Conservation (phyloP, 2,797 vertebrate species). For the Anas flavirostris region DNA sequence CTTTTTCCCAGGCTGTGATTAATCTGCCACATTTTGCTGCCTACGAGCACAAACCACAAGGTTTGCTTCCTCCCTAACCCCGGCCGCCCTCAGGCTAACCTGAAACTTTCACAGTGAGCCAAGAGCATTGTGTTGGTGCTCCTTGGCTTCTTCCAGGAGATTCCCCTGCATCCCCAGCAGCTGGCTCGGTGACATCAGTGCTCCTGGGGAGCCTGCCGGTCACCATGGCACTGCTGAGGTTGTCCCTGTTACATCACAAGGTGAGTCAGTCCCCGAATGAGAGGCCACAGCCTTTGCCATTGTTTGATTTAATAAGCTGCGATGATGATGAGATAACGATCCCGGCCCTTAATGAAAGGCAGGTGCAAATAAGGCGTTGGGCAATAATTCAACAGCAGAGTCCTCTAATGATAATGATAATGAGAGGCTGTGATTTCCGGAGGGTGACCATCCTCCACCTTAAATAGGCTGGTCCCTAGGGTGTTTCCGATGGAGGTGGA, state of each 20-base stretch:
- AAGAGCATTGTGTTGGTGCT: not conserved
- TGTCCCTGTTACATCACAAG: constrained; percentile 17
- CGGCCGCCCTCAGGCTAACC: not conserved
- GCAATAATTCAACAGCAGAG: constrained; percentile 20
- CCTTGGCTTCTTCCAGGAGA: not conserved
- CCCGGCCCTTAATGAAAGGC: constrained; percentile 45
- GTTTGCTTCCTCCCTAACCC: not conserved
- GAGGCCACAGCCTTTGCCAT: constrained; percentile 41
- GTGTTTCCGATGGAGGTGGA: not conserved
- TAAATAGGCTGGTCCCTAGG: fast-evolving
- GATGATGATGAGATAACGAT: constrained; percentile 46
- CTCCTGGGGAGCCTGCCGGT: not conserved
- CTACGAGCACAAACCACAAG: not conserved
- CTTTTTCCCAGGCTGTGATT: not conserved
- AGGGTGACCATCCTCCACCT: not conserved
- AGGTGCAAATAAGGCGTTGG: constrained; percentile 39
- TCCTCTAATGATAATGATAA: not conserved
- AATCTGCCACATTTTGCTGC: not conserved
- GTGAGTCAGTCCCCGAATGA: constrained; percentile 38
- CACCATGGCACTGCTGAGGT: constrained; percentile 5
- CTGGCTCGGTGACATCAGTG: not conserved
- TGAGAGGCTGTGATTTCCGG: constrained; percentile 20
- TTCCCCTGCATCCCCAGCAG: not conserved
- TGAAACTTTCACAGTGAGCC: not conserved
- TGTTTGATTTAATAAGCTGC: constrained; percentile 55